Evolutionary conservation across 2,888 invertebrate species (phyloP).

Genomic region (Drosophila seclusa): DNA sequence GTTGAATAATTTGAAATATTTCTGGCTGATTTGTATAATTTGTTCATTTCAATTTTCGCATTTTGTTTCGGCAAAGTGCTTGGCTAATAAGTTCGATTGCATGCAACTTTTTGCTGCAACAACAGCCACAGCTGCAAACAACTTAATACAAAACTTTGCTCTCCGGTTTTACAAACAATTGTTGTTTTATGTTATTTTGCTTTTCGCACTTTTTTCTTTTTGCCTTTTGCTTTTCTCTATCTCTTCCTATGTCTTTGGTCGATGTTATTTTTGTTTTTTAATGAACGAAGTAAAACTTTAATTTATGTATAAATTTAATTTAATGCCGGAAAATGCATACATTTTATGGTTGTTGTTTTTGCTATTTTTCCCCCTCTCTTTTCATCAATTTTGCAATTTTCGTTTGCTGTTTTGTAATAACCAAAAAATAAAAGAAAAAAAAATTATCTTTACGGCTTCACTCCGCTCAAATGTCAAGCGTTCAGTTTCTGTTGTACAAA

Average conservation of each 20-base stretch:
- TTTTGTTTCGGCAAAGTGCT: constrained; percentile 42
- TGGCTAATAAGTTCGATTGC: constrained; percentile 57
- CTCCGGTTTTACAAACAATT: constrained; percentile 55
- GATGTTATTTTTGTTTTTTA: constrained; percentile 47
- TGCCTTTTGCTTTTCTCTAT: constrained; percentile 12
- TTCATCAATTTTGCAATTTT: constrained; percentile 37
- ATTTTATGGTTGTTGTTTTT: constrained; percentile 39
- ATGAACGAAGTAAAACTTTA: constrained; percentile 80
- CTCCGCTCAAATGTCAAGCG: constrained; percentile 58
- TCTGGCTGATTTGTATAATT: neutral
- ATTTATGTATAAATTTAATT: constrained; percentile 81
- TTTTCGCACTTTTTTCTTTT: constrained; percentile 5
- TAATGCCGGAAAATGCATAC: constrained; percentile 79
- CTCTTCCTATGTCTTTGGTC: constrained; percentile 33
- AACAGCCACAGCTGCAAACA: constrained; percentile 37
- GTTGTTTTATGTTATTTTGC: constrained; percentile 19
- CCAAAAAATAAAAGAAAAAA: constrained; percentile 30
- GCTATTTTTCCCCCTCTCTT: neutral
- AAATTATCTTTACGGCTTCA: constrained; percentile 21
- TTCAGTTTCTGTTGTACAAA: constrained; percentile 39
- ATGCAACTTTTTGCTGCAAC: constrained; percentile 60
- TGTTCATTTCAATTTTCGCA: constrained; percentile 1
- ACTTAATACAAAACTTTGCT: constrained; percentile 53
- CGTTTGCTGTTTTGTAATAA: constrained; percentile 55
- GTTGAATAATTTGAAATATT: neutral